Percentiles rank a stretch among this genome's conserved stretches.
Conservation (phyloP, 2,888 invertebrate genomes). For the Phortica magna region DNA sequence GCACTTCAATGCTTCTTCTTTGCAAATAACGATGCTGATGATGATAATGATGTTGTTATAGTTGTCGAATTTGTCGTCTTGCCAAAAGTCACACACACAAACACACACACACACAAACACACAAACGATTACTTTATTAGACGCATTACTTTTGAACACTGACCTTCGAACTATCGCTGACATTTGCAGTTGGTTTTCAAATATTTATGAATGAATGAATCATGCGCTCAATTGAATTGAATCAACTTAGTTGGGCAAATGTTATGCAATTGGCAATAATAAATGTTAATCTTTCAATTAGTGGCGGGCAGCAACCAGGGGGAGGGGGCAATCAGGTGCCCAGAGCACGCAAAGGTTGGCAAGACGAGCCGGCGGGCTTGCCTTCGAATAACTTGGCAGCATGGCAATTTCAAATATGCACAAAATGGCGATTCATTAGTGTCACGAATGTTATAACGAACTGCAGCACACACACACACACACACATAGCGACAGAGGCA, state of each 20-base stretch:
- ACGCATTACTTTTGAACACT: background rate
- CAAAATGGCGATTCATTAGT: slow-evolving; percentile 16
- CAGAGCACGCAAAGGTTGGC: background rate
- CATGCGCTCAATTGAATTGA: background rate
- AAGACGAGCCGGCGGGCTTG: background rate
- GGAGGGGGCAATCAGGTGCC: background rate
- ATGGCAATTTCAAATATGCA: slow-evolving; percentile 1
- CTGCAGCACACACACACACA: background rate
- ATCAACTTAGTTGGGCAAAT: background rate
- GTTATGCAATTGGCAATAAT: background rate
- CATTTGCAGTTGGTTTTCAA: slow-evolving; percentile 5
- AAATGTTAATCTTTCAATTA: slow-evolving; percentile 24
- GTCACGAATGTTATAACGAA: background rate
- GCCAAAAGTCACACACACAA: background rate
- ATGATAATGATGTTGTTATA: too few species aligned
- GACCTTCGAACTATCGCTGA: background rate
- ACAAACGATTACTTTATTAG: background rate
- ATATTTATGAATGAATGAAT: background rate
- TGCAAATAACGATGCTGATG: too few species aligned
- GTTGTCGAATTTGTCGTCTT: too few species aligned
- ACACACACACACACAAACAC: background rate
- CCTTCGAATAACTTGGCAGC: background rate
- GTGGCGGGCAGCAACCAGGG: background rate
- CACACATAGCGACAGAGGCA: background rate
- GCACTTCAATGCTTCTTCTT: too few species aligned